Evolutionary conservation across 2,888 invertebrate species (phyloP), one percentile per base, ranked within the genome.

Genomic region (Bellardia bayeri): DNA sequence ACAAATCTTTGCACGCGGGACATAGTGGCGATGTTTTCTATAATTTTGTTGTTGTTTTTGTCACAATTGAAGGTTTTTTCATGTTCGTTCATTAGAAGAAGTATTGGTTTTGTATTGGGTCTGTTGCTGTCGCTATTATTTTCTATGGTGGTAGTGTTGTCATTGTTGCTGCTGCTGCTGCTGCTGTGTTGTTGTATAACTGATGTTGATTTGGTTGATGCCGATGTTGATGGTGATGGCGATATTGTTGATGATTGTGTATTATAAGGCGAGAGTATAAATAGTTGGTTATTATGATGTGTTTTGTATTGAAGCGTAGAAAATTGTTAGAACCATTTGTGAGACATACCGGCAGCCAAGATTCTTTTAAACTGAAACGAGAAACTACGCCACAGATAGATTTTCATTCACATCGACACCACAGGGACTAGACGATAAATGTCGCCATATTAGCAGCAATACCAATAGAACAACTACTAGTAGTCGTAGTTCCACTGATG

Each of bases 351-450:
- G 91, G 92, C 92, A 92, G 91, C 91, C 91, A 91, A 90, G 79
- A 85, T 82, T 86, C 90, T 89, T 86, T 83, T 86, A 85, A 89
- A 89, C 78, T 85, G 88, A 90, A 89, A 87, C 88, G 87, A 88
- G 89, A 90, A 88, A 88, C 88, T 89, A 88, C 90, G 89, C 88
- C 88, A 89, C 88, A 89, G 84, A 89, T 86, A 87, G 91, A 90
- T 91, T 91, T 91, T 89, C 90, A 89, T 90, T 90, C 86, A 66
- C 82, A 83, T 92, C 90, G 90, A 91, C 91, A 91, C 91, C 92
- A 91, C 90, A 90, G 91, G 91, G 91, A 90, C 91, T 89, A 91
- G 91, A 90, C 91, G 90, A 89, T 89, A 91, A 91, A 91, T 91
- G 92, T 91, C 92, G 92, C 92, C 92, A 92, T 86, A 86, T 86